Evolutionary conservation across 2,797 vertebrate genomes (phyloP), one percentile per base, ranked within the genome.

Genomic region (Urosaurus nigricauda): DNA sequence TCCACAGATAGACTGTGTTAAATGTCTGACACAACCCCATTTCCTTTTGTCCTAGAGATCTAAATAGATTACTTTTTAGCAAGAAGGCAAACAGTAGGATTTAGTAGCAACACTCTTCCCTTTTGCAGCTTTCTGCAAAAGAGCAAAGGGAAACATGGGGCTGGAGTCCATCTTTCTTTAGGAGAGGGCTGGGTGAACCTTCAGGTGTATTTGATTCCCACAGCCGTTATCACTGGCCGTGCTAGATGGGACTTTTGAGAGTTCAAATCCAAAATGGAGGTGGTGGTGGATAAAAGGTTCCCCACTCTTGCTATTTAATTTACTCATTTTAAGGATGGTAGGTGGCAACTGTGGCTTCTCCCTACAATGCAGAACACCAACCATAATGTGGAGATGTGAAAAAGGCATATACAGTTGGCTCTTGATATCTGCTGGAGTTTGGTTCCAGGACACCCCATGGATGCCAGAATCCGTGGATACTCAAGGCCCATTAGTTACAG

Each of bases 281-380:
- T 24, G 71, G 4, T 19, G 19, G 2, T 11, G 73, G 37, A n/a
- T 4, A 29, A 35, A 73, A 73, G n/a, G 4, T 43, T 75, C 73
- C 24, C 13, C 21, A 26, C 40, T 4, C 73, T 1, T 73, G 35
- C 19, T 35, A 73, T 79, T 58, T 35, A 79, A 32, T 71, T n/a
- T 37, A 11, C 32, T 79, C 51, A 37, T 56, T 24, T 84, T 19
- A 43, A 5, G 43, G 37, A 17, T 53, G 70, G 29, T 35, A 37
- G 11, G 81, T 7, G 32, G 0, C 37, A 1, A 0, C 71, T 1
- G 29, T 3, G 29, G 0, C 0, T 79, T 70, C 73, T 77, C 37
- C 0, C 26, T 73, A 73, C 1, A 16, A 21, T 60, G 58, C 5
- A 60, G 58, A 60, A 60, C 19, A 60, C 19, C 58, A 60, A 6